Base-by-base conservation (phyloP, 2,113 vertebrate genomes). In the Tupaia chinensis region DNA sequence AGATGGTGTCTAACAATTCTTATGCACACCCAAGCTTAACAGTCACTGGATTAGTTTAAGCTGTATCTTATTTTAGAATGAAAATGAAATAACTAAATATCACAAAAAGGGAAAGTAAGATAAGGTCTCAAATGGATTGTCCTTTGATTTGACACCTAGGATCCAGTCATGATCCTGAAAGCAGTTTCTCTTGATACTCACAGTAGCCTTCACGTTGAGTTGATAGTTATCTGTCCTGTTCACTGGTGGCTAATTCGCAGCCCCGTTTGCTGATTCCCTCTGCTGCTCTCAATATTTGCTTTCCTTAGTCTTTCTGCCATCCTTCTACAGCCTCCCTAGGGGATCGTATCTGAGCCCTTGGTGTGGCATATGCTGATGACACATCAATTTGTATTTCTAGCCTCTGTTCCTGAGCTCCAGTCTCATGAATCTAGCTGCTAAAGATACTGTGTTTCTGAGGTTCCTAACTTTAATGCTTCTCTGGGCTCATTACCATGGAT, bases 31-130 rank as follows among this genome's bases (percentile, higher is more conserved):
- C 44, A 81, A 81, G 3, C 70, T 58, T 91, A 56, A 87, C 4
- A 72, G 86, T 82, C n/a, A 70, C 68, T 84, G 66, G 32, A 29
- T 27, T 86, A 80, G n/a, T 74, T 95, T 93, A 89, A 84, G 89
- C 44, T 87, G 3, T 61, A 63, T 76, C 20, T 72, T 95, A 16
- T 54, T 87, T 87, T 74, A 58, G 94, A 92, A 58, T 76, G 61
- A 29, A 73, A 85, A 87, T 58, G n/a, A 32, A 82, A 69, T 10
- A 77, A 44, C 44, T 4, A 69, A 77, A 32, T 83, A n/a, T 60
- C 60, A 3, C 14, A 34, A 80, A 94, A 87, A 95, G 27, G 32
- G 9, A 70, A 88, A 34, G 53, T 56, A 76, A 78, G 78, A 25
- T 76, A 83, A 32, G 20, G 34, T 79, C 22, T 89, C 25, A 69